phyloP scores from a whole-genome alignment of 2,888 invertebrate genomes.

The Drosophila paranaensis region DNA sequence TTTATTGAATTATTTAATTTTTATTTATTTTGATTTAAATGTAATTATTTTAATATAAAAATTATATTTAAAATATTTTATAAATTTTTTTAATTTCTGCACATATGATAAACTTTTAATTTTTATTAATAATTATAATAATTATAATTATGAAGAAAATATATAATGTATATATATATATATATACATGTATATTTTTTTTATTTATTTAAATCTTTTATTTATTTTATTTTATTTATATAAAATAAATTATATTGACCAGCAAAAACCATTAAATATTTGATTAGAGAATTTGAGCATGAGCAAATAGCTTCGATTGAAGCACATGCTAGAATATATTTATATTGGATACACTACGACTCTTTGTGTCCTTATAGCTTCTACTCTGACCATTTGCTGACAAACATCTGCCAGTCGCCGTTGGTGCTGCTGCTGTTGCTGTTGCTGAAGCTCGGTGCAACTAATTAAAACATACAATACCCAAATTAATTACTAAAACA shows the following conservation, averaged over 20 bases:
- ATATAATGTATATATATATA: no score
- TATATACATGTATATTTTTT: no score
- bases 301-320: not conserved
- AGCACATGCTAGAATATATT: not conserved
- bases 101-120: no score
- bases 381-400: constrained; percentile 13
- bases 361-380: not conserved
- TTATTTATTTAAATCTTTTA: not conserved
- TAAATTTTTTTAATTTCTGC: no score
- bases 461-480: constrained; percentile 84
- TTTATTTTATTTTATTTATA: not conserved
- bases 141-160: no score
- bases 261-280: not conserved
- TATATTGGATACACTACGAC: not conserved
- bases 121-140: no score
- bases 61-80: no score
- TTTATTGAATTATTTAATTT: no score
- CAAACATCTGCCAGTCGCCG: constrained; percentile 32
- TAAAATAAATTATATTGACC: no score
- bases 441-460: constrained; percentile 46
- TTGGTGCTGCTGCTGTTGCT: not conserved
- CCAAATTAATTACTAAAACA: constrained; percentile 84
- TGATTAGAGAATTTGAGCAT: not conserved
- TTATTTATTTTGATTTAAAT: no score
- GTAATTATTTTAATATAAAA: no score